A percentile compares a stretch with the other conserved stretches of the same genome.
Conservation (phyloP, 1,140 invertebrate species). For the Dreissena rostriformis region DNA sequence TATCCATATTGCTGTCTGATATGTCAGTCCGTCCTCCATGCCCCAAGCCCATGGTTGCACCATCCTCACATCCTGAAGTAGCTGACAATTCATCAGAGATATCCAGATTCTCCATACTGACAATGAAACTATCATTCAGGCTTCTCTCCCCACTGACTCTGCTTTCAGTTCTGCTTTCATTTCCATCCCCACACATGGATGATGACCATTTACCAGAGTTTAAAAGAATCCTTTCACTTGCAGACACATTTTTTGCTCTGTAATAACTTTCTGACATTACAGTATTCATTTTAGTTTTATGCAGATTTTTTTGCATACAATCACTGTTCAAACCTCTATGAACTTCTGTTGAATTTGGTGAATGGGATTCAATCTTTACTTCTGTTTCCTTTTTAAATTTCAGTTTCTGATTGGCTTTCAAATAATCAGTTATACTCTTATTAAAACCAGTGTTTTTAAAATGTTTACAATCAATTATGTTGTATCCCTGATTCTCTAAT, state of each 20-base stretch:
- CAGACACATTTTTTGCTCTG: conserved; percentile 28
- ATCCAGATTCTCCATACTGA: conserved; percentile 5
- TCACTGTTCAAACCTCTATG: neutral
- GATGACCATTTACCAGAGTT: neutral
- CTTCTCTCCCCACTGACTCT: neutral
- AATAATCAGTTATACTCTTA: neutral
- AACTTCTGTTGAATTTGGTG: neutral
- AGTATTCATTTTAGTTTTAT: neutral
- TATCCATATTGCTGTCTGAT: neutral
- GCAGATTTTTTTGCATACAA: no score
- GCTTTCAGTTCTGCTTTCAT: neutral
- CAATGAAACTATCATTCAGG: neutral
- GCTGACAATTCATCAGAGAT: neutral
- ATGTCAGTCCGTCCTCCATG: neutral
- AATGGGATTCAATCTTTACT: neutral
- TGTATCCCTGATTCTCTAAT: no score
- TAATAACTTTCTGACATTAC: neutral
- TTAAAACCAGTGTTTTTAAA: neutral
- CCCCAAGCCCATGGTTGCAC: neutral
- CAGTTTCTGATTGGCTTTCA: neutral
- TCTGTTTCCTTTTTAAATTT: neutral
- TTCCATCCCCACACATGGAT: no score
- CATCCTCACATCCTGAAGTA: neutral
- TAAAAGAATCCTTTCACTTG: conserved; percentile 45
- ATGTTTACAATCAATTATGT: no score